Evolutionary conservation across 2,888 invertebrate species (phyloP).

Genomic region (Dryococelus australis): DNA sequence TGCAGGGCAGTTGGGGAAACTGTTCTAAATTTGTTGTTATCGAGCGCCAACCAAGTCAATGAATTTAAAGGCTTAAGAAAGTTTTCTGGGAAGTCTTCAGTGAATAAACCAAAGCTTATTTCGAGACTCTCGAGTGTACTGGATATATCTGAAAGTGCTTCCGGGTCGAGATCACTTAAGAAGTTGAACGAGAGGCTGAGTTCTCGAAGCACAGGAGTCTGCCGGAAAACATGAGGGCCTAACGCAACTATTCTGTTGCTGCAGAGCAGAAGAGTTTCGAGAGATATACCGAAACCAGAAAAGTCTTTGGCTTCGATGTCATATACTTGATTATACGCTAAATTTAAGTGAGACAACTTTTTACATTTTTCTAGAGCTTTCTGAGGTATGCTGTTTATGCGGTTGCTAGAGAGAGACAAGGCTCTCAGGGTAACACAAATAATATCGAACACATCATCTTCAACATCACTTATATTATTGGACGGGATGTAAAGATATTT

Average conservation of each 20-base stretch:
- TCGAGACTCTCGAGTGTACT: conserved; percentile 55
- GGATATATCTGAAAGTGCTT: conserved; percentile 55
- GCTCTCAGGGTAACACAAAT: conserved; percentile 49
- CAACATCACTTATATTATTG: conserved; percentile 50
- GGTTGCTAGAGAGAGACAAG: conserved; percentile 50
- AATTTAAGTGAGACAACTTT: conserved; percentile 54
- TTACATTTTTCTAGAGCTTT: conserved; percentile 51
- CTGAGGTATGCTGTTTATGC: conserved; percentile 50
- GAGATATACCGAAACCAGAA: conserved; percentile 51
- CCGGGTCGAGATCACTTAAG: conserved; percentile 56
- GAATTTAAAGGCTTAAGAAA: conserved; percentile 52
- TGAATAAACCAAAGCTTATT: conserved; percentile 53
- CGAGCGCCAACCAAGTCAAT: conserved; percentile 55
- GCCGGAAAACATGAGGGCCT: conserved; percentile 53
- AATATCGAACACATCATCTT: conserved; percentile 50
- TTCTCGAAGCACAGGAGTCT: conserved; percentile 57
- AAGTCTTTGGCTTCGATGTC: conserved; percentile 49
- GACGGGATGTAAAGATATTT: conserved; percentile 51
- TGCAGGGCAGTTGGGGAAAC: conserved; percentile 50
- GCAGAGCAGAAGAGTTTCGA: conserved; percentile 55
- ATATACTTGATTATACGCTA: conserved; percentile 54
- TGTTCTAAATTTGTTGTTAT: conserved; percentile 53
- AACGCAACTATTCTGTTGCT: conserved; percentile 54
- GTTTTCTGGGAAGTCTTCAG: conserved; percentile 50
- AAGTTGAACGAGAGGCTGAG: conserved; percentile 60